Evolutionary conservation across 2,888 invertebrate genomes (phyloP).

Genomic region (Mythimna lalbum): DNA sequence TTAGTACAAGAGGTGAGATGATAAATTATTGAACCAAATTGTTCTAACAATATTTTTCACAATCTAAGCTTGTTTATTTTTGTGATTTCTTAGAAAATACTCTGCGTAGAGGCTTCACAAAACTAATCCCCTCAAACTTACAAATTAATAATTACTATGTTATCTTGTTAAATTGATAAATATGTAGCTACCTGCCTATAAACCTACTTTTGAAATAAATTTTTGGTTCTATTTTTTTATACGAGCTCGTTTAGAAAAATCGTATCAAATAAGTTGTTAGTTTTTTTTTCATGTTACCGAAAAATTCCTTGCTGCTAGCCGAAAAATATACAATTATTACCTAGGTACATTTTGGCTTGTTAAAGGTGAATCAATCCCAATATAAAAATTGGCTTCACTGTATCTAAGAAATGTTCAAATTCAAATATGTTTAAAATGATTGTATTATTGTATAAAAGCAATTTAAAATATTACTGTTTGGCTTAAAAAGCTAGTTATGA

Average conservation of each 20-base stretch:
- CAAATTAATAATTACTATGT: not conserved
- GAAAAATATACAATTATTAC: slow-evolving; percentile 4
- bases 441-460: slow-evolving; percentile 56
- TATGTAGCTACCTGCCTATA: not conserved
- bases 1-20: not conserved
- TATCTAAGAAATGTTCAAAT: slow-evolving; percentile 32
- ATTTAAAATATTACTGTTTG: slow-evolving; percentile 67
- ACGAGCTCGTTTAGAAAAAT: not conserved
- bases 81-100: slow-evolving; percentile 19
- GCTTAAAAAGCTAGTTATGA: slow-evolving; percentile 85
- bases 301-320: not conserved
- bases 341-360: slow-evolving; percentile 24
- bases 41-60: slow-evolving; percentile 29
- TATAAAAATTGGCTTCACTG: slow-evolving; percentile 53
- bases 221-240: not conserved
- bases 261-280: not conserved
- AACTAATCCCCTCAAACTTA: not conserved
- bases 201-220: no score
- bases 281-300: not conserved
- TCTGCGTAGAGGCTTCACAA: slow-evolving; percentile 18
- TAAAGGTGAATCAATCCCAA: slow-evolving; percentile 50
- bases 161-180: not conserved
- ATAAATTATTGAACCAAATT: slow-evolving; percentile 32
- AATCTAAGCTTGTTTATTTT: slow-evolving; percentile 35
- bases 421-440: slow-evolving; percentile 35